These are phyloP conservation scores for Alcedo atthis DNA, from an alignment of 2,797 vertebrate species.

Conservation along the genomic window DNA sequence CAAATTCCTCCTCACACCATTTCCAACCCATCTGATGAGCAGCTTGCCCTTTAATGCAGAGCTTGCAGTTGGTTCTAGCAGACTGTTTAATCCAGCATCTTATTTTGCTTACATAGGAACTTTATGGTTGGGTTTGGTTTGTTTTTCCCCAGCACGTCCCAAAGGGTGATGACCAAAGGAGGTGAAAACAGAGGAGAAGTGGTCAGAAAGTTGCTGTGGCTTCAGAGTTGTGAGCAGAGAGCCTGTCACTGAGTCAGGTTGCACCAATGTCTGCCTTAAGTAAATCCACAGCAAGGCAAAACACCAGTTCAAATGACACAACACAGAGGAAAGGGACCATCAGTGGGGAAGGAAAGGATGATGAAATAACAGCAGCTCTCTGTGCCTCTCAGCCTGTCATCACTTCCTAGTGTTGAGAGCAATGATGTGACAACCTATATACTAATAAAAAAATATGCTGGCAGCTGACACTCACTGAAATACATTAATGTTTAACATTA, in stretches of 20 bases:
- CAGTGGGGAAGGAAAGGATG: not conserved
- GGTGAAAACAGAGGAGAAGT: not conserved
- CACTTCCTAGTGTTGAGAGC: not conserved
- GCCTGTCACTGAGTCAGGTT: not conserved
- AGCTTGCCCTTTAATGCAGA: not conserved
- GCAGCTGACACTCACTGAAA: not conserved
- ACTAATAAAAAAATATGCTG: not conserved
- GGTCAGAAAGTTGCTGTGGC: not conserved
- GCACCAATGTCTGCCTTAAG: not conserved
- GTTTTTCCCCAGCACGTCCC: not conserved
- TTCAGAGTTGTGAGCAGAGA: not conserved
- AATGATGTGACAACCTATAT: not conserved
- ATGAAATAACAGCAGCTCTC: not conserved
- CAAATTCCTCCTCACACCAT: not conserved
- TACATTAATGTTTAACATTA: not conserved
- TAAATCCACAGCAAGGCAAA: not conserved
- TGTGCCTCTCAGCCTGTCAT: not conserved
- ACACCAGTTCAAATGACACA: not conserved
- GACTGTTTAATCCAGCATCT: not conserved
- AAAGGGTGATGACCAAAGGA: not conserved
- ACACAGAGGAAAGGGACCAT: not conserved
- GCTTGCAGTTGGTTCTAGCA: not conserved
- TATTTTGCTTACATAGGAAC: not conserved
- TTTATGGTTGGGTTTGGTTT: not conserved
- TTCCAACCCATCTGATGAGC: not conserved